These are phyloP conservation scores for Helostoma temminkii DNA, from an alignment of 2,797 vertebrate genomes.

Conservation along the genomic window DNA sequence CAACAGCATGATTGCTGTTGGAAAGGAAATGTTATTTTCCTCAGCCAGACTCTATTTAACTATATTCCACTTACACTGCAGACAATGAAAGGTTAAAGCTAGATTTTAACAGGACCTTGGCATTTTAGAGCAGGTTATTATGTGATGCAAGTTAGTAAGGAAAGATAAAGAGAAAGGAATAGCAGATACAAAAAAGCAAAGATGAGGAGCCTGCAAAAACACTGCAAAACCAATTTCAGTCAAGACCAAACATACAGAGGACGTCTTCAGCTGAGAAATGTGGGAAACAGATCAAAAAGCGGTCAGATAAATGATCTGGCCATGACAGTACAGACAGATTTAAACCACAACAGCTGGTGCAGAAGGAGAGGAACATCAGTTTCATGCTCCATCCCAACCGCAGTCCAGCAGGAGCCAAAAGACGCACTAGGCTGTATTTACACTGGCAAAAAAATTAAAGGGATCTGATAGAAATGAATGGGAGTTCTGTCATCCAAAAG, in stretches of 20 bases:
- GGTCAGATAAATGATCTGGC: constrained; percentile 70
- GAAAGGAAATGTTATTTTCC: constrained; percentile 13
- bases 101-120: constrained; percentile 55
- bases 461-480: constrained; percentile 54
- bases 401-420: constrained; percentile 64
- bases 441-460: constrained; percentile 41
- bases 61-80: constrained; percentile 33
- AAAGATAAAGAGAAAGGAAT: constrained; percentile 28
- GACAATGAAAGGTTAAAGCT: constrained; percentile 34
- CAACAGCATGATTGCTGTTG: constrained; percentile 8
- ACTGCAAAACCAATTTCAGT: constrained; percentile 64
- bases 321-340: constrained; percentile 65
- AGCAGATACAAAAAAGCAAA: constrained; percentile 41
- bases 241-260: constrained; percentile 56
- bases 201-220: constrained; percentile 46
- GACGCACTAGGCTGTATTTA: constrained; percentile 51
- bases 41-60: constrained; percentile 35
- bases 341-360: constrained; percentile 81
- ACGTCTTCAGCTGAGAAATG: constrained; percentile 60
- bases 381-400: constrained; percentile 60
- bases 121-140: constrained; percentile 45
- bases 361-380: constrained; percentile 67
- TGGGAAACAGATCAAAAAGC: constrained; percentile 65
- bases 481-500: constrained; percentile 37
- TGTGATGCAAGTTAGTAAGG: constrained; percentile 28